A percentile compares a stretch with the other conserved stretches of the same genome.
phyloP scores from a whole-genome alignment of 1,140 invertebrate genomes.

The Pissodes strobi region DNA sequence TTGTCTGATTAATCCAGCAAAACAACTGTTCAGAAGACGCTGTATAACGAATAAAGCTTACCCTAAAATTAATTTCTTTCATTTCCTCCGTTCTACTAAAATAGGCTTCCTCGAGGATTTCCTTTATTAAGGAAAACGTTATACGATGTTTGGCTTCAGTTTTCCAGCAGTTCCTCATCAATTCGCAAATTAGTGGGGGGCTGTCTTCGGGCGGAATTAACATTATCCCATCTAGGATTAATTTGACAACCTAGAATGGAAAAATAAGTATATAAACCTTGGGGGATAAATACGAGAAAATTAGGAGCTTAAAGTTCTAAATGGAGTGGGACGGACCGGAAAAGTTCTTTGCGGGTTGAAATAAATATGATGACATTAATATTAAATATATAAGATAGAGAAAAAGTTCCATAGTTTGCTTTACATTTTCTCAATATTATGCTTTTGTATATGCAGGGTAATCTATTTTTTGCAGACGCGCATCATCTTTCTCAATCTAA shows the following conservation, averaged over 20 bases:
- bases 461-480: too few relatives aligned
- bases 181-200: slow-evolving; percentile 73
- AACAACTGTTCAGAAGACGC: too few relatives aligned
- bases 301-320: background rate
- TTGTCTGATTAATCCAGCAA: too few relatives aligned
- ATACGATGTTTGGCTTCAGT: slow-evolving; percentile 79
- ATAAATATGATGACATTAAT: too few relatives aligned
- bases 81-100: slow-evolving; percentile 47
- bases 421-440: too few relatives aligned
- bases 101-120: slow-evolving; percentile 63
- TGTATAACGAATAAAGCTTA: too few relatives aligned
- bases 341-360: too few relatives aligned
- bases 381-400: too few relatives aligned
- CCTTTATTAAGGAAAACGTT: slow-evolving; percentile 73
- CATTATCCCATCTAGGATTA: slow-evolving; percentile 82
- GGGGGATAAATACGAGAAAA: background rate
- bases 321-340: too few relatives aligned
- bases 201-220: slow-evolving; percentile 83
- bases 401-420: too few relatives aligned
- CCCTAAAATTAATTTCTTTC: background rate
- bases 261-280: background rate
- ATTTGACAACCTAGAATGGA: slow-evolving; percentile 61
- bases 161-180: slow-evolving; percentile 88
- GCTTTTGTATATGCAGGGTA: too few relatives aligned
- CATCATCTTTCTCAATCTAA: too few relatives aligned